Conservation (phyloP, 2,113 vertebrate species). For the Chelonoidis abingdonii region DNA sequence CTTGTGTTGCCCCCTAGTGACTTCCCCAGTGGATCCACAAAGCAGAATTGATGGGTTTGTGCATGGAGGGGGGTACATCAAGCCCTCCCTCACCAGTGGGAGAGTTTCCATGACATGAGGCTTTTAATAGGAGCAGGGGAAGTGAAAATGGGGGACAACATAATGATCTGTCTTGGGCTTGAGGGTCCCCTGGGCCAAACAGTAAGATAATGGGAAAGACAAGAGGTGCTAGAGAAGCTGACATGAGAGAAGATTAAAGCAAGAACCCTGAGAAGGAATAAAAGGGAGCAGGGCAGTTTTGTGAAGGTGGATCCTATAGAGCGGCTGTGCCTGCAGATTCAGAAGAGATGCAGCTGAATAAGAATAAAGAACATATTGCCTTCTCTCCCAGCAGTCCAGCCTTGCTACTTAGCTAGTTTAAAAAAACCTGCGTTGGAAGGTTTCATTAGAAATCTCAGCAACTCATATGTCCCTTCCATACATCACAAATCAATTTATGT, state of each 20-base stretch:
- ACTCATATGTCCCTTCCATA: rapidly evolving
- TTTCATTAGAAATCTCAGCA: conserved; percentile 10
- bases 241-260: not conserved
- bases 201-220: rapidly evolving
- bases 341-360: rapidly evolving
- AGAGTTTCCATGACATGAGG: not conserved
- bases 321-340: not conserved
- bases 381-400: not conserved
- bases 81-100: not conserved
- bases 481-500: not conserved
- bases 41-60: rapidly evolving
- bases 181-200: not conserved
- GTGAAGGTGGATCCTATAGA: not conserved
- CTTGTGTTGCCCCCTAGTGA: not conserved
- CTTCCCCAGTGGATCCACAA: not conserved
- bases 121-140: not conserved
- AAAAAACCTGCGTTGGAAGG: not conserved
- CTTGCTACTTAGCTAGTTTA: not conserved
- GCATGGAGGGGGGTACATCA: not conserved
- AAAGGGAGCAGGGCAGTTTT: not conserved
- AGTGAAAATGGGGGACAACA: not conserved
- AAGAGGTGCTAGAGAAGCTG: not conserved
- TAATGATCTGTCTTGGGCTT: not conserved
- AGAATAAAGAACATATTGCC: not conserved
- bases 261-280: not conserved